phyloP scores from a whole-genome alignment of 2,113 vertebrate genomes.

The Oceanodroma tethys region DNA sequence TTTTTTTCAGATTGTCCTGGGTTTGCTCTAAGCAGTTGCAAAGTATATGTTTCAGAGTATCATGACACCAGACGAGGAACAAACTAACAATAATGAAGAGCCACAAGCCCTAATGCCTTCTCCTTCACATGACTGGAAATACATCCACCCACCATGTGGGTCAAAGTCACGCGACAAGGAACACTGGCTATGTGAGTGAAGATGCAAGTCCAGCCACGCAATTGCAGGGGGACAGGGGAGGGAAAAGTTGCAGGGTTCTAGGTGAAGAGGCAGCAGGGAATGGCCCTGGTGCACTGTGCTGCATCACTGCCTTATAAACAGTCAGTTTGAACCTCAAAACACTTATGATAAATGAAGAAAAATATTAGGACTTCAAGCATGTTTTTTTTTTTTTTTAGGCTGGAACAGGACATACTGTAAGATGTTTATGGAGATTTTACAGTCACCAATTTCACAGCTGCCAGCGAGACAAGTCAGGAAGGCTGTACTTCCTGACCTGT shows the following conservation, averaged over 20 bases:
- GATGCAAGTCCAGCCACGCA: not conserved
- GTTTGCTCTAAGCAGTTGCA: not conserved
- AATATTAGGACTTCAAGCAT: not conserved
- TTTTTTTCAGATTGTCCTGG: not conserved
- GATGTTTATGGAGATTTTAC: not conserved
- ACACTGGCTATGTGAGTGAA: not conserved
- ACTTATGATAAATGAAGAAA: not conserved
- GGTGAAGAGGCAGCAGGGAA: not conserved
- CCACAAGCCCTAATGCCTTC: not conserved
- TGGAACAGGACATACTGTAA: not conserved
- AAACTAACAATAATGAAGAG: not conserved
- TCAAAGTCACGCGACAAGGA: not conserved
- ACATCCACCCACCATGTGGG: not conserved
- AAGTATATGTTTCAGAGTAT: not conserved
- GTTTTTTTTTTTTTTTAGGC: not conserved
- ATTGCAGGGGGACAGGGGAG: rapidly evolving
- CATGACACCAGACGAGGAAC: not conserved
- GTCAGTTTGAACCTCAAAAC: not conserved
- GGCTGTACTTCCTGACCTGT: not conserved
- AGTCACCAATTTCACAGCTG: not conserved
- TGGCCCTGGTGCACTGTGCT: not conserved
- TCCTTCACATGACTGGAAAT: not conserved
- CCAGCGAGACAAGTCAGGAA: not conserved
- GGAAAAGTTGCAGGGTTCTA: not conserved
- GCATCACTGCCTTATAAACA: not conserved